A percentile compares a stretch with the other conserved stretches of the same genome.
phyloP scores from a whole-genome alignment of 2,113 vertebrate genomes.

The Ammospiza caudacuta region DNA sequence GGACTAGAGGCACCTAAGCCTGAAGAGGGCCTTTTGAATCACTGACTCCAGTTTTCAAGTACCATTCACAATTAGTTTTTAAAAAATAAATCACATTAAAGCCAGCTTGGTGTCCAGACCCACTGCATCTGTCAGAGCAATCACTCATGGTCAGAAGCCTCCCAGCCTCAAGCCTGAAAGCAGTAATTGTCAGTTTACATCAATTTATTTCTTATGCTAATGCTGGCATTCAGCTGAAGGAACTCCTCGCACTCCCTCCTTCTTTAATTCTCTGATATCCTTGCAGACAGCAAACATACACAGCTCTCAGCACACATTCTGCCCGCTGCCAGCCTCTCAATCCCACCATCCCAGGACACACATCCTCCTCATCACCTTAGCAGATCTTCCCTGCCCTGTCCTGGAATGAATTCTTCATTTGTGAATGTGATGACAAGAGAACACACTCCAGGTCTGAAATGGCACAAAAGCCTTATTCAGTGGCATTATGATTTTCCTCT shows the following conservation, averaged over 20 bases:
- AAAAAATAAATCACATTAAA: not conserved
- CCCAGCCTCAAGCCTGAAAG: constrained; percentile 2
- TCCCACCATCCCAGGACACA: not conserved
- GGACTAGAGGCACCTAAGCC: not conserved
- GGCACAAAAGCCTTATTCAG: not conserved
- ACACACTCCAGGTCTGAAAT: not conserved
- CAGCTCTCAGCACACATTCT: not conserved
- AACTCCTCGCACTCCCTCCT: not conserved
- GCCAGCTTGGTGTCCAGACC: not conserved
- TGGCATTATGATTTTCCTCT: not conserved
- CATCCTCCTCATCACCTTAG: not conserved
- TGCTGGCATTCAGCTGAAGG: not conserved
- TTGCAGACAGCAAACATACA: not conserved
- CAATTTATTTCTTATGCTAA: not conserved
- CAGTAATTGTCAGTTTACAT: constrained; percentile 29
- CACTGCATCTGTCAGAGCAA: not conserved
- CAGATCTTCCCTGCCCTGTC: not conserved
- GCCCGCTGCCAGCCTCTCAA: not conserved
- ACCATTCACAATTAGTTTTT: not conserved
- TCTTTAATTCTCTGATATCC: not conserved
- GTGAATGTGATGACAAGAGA: not conserved
- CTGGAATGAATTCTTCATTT: not conserved
- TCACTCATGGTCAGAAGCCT: not conserved
- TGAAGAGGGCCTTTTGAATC: not conserved
- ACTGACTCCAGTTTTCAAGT: not conserved